Evolutionary conservation across 2,797 vertebrate genomes (phyloP).

Genomic region (Lycodopsis pacificus): DNA sequence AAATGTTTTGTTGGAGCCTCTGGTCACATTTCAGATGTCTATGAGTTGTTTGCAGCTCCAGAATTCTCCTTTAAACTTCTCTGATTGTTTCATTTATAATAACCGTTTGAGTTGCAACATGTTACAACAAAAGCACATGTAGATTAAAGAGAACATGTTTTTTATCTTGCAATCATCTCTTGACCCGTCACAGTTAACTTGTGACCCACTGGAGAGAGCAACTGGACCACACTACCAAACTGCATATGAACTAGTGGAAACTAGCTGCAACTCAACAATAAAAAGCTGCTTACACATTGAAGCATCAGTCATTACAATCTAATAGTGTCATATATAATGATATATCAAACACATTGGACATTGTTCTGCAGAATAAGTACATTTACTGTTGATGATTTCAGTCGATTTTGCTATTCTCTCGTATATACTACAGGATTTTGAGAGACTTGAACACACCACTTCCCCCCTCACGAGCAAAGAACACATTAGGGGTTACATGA

Average conservation of each 20-base stretch:
- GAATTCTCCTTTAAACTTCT: not conserved
- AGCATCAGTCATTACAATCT: not conserved
- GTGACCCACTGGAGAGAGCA: no score
- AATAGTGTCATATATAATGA: not conserved
- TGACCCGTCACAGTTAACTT: not conserved
- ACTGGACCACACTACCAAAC: not conserved
- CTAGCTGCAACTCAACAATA: not conserved
- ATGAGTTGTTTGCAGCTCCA: not conserved
- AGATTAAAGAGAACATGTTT: not conserved
- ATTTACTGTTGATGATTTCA: not conserved
- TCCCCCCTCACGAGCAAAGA: conserved; percentile 17
- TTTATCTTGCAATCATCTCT: not conserved
- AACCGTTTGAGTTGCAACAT: not conserved
- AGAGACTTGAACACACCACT: not conserved
- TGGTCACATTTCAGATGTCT: not conserved
- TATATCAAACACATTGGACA: not conserved
- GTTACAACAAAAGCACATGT: no score
- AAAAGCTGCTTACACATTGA: not conserved
- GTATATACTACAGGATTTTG: no score
- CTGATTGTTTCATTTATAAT: not conserved
- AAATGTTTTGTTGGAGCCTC: not conserved
- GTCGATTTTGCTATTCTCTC: not conserved
- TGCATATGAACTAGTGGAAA: not conserved
- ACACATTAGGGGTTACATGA: conserved; percentile 58
- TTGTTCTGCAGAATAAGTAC: not conserved